phyloP scores from a whole-genome alignment of 2,113 vertebrate genomes.

The Hyperopisus bebe region DNA sequence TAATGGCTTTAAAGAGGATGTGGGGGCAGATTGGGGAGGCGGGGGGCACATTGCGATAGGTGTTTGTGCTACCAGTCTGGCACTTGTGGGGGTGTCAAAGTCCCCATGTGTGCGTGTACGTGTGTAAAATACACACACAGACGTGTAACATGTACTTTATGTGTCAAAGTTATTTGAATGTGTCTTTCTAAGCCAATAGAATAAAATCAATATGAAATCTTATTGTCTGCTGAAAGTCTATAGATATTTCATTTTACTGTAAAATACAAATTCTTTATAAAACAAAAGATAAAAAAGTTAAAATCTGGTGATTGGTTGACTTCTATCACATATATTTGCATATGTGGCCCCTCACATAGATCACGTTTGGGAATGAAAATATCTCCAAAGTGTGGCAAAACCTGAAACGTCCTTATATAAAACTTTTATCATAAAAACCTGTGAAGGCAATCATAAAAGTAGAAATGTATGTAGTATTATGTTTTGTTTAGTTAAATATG shows the following conservation, averaged over 20 bases:
- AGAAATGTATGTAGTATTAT: too few species aligned
- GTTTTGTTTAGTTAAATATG: too few species aligned
- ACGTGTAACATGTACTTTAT: background rate
- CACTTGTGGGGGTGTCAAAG: background rate
- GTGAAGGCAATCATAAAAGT: background rate
- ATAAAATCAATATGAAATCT: background rate
- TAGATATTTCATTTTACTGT: background rate
- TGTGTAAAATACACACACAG: background rate
- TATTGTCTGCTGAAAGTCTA: background rate
- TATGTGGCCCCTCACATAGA: background rate
- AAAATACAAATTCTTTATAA: background rate
- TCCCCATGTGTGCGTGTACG: background rate
- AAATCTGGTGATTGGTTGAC: background rate
- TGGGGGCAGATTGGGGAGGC: background rate
- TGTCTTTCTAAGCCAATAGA: background rate
- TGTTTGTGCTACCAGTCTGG: background rate
- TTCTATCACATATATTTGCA: background rate
- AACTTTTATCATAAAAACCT: background rate
- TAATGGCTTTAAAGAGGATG: background rate
- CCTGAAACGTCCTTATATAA: background rate
- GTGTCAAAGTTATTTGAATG: background rate
- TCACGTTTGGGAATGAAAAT: too few species aligned
- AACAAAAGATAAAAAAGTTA: background rate
- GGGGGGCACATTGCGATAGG: background rate
- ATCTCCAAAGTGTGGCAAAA: too few species aligned